Evolutionary conservation across 2,888 invertebrate genomes (phyloP), one percentile per base, ranked within the genome.

Genomic region (Lasioglossum pauxillum): DNA sequence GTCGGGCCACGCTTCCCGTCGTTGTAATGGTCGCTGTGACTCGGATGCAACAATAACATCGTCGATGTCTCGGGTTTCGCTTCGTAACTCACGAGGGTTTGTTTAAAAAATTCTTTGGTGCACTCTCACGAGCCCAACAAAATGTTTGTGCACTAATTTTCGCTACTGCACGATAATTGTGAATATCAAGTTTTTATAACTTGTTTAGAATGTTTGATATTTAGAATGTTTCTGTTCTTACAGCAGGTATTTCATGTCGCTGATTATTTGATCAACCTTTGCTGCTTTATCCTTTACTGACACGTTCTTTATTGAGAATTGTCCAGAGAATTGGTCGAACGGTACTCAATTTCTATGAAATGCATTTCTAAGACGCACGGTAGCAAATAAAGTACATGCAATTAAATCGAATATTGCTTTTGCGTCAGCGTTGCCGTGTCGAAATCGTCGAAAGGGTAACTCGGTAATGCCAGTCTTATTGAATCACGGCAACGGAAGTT

Each of bases 361-460:
- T 31, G 64, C 16, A 31, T 31, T 64, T 31, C 31, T n/a, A 31
- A 19, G 64, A 19, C 31, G 64, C 31, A 19, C 64, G 16, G 2
- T 64, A 31, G 31, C 12, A n/a, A n/a, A 57, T 57, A n/a, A 12
- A n/a, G 57, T n/a, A n/a, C 57, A 57, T 57, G 53, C 64, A 64
- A 64, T 64, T 64, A 64, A 64, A 31, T 31, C 5, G 16, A 31
- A 64, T 64, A 64, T 64, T 64, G 31, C 64, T 64, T 31, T 64
- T 31, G 31, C 16, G 31, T 19, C 64, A 19, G 16, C 19, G 19
- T 31, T 1, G 31, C 64, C 7, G 19, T 64, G 64, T 64, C 64
- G 64, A 64, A 64, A 64, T 64, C 64, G 3, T 31, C 64, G 64
- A 64, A 64, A 64, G 31, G 64, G 64, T 64, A 64, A 64, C 31